Base-by-base conservation (phyloP, 2,888 invertebrate species). In the Nipponacmea schrenckii region DNA sequence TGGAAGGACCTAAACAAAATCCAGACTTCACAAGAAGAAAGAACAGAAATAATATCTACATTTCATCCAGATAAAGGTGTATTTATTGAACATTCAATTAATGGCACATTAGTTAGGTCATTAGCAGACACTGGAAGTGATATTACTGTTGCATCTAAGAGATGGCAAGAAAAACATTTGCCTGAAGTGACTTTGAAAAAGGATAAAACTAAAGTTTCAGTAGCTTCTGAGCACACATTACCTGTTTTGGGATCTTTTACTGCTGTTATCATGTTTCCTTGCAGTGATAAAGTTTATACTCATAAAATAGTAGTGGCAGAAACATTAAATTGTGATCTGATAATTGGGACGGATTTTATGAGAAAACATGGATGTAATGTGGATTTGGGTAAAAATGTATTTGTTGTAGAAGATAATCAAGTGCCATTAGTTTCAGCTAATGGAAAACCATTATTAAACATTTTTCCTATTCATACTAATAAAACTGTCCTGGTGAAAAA, bases 351-450 rank as follows among this genome's bases (percentile, higher is more conserved):
- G 8, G 56, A 56, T 20, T 56, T 56, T 24, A 56, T 56, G 20
- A 56, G 56, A 56, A 56, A 56, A 56, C 56, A 56, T 56, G n/a
- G 56, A 24, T 56, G 56, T 15, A n/a, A 56, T 24, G 24, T 56
- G n/a, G 56, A 56, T 14, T 17, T 56, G 4, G 56, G 24, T 24
- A 56, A 24, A 14, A 56, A 56, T 24, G 14, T 56, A 24, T 56
- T 56, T 14, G 24, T 24, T 20, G 56, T 56, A 20, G 56, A 24
- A 24, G 10, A 20, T 12, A 12, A 10, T 24, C 20, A 56, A 56
- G 56, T 24, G 20, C 56, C 20, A 20, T 56, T 56, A 24, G 24
- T 56, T 10, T 56, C 56, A 56, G n/a, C 20, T 56, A 24, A 56
- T 56, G 56, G 56, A 15, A 56, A 56, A 24, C 56, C 56, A 20